Conservation (phyloP, 1,140 invertebrate genomes). For the Zelostemma sp. region DNA sequence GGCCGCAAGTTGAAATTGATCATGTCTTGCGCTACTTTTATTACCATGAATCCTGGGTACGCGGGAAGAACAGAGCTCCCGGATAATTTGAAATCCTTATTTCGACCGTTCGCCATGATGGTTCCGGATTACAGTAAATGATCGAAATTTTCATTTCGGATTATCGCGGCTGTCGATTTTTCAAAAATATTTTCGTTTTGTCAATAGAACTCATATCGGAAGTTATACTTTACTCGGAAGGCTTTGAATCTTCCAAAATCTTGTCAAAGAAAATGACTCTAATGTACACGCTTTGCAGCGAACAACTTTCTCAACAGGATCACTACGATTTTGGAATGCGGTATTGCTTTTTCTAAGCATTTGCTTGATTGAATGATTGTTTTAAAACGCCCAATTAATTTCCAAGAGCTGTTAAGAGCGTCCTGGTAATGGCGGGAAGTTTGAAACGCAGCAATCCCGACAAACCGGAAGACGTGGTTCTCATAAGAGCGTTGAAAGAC, state of each 20-base stretch:
- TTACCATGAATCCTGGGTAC: conserved; percentile 97
- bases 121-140: conserved; percentile 85
- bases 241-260: conserved; percentile 88
- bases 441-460: conserved; percentile 88
- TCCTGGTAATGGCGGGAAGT: conserved; percentile 89
- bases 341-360: conserved; percentile 70
- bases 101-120: conserved; percentile 98
- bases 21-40: conserved; percentile 94
- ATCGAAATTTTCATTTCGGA: conserved; percentile 7
- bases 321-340: conserved; percentile 96
- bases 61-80: conserved; percentile 91
- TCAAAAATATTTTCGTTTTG: conserved; percentile 3
- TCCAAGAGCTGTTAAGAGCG: conserved; percentile 72
- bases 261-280: conserved; percentile 91
- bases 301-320: conserved; percentile 92
- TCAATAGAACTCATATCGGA: conserved; percentile 86
- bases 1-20: conserved; percentile 89
- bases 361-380: no score
- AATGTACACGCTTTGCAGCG: conserved; percentile 92
- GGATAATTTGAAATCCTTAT: conserved; percentile 95
- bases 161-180: conserved; percentile 1
- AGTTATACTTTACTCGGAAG: conserved; percentile 92
- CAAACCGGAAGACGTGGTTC: conserved; percentile 82
- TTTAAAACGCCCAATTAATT: no score
- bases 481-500: conserved; percentile 88